Evolutionary conservation across 2,113 vertebrate genomes (phyloP), one percentile per base, ranked within the genome.

Genomic region (Corythornis madagascariensis): DNA sequence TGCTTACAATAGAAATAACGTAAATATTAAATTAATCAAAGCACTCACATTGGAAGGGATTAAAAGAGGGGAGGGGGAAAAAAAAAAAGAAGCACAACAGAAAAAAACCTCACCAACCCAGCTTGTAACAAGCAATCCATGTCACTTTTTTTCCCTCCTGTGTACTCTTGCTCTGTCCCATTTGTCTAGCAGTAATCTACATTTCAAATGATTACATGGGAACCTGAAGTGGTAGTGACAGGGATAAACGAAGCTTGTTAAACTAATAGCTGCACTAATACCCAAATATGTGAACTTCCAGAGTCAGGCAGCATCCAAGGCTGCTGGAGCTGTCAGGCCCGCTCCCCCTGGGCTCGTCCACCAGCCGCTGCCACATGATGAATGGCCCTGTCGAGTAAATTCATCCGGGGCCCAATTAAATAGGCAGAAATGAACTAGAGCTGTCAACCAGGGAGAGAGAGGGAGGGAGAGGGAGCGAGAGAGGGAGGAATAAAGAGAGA

Each of bases 351-450:
- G 99, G 98, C 98, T 98, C 98, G 97, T 98, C 99, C 98, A 98
- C 97, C 98, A 98, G 98, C 98, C 97, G 98, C 98, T 97, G 98
- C 98, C 98, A 98, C 98, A 99, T 99, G 99, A 99, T 99, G 99
- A 99, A 99, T 99, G 98, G 99, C 99, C 99, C 99, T 99, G 99
- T 99, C 99, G 98, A 98, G 98, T 98, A 99, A 99, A 99, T 98
- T 98, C 99, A 99, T 99, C 98, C 96, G 98, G 99, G 98, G 98
- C 98, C 98, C 99, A 99, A 99, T 99, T 99, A 99, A 99, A 98
- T 97, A 98, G 97, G 97, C 97, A 98, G 97, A 98, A 98, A 98
- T 98, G 97, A 98, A 98, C 97, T 98, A 97, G 97, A 98, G 98
- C 98, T 97, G 98, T 98, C 98, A 98, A 98, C 97, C 96, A 96